A percentile compares a stretch with the other conserved stretches of the same genome.
These are phyloP conservation scores for Sapayoa aenigma DNA, from an alignment of 2,113 vertebrate genomes.

Conservation along the genomic window DNA sequence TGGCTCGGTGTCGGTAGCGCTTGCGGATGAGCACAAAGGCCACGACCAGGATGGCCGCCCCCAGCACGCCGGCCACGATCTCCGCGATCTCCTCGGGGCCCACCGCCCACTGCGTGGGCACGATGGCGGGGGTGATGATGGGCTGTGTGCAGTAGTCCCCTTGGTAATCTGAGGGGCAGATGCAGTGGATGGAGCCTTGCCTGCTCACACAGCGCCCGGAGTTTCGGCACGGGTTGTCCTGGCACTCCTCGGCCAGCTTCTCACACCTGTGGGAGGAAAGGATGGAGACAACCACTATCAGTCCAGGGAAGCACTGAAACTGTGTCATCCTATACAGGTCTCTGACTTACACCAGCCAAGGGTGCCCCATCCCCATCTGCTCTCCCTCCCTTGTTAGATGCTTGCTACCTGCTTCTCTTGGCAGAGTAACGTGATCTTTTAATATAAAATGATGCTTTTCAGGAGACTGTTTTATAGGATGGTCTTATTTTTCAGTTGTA, in stretches of 20 bases:
- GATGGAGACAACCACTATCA: neutral
- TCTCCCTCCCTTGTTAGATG: neutral
- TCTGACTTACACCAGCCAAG: neutral
- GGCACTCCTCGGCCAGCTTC: constrained; percentile 71
- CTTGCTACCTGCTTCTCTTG: neutral
- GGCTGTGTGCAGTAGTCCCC: constrained; percentile 56
- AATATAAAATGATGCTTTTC: neutral
- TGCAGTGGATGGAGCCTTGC: constrained; percentile 71
- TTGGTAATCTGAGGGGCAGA: constrained; percentile 44
- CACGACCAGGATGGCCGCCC: constrained; percentile 64
- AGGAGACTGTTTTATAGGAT: neutral
- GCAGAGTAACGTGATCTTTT: neutral
- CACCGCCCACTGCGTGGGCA: constrained; percentile 54
- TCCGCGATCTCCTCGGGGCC: constrained; percentile 79
- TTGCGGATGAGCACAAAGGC: constrained; percentile 74
- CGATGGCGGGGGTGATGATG: constrained; percentile 66
- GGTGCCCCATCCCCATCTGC: neutral
- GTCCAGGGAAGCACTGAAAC: neutral
- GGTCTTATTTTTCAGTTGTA: neutral
- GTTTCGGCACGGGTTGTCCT: constrained; percentile 73
- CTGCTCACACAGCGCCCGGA: constrained; percentile 73
- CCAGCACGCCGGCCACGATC: constrained; percentile 70
- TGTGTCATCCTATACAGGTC: accelerated
- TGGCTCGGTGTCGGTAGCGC: constrained; percentile 72
- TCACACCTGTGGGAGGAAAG: constrained; percentile 77